Evolutionary conservation across 2,888 invertebrate species (phyloP), one percentile per base, ranked within the genome.

Genomic region (Fragum fragum): DNA sequence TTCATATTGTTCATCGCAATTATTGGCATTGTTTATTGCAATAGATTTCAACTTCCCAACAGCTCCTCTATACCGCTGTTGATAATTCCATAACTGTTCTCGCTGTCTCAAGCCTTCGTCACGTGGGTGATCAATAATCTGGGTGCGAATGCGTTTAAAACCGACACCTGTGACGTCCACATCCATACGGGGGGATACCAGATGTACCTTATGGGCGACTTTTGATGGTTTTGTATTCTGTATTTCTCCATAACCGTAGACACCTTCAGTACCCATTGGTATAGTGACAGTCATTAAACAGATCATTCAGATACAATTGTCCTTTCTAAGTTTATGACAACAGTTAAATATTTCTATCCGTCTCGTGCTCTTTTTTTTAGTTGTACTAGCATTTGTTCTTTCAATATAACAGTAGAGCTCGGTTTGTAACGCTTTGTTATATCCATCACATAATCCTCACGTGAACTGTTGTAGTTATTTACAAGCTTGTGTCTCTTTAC

Each of bases 51-150:
- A 29, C 36, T 78, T 80, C 66, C 84, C 84, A 1, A 80, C 70
- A 0, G 76, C 86, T 0, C 86, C 86, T 14, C 86, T 63, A 42
- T 81, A 86, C 18, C 69, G 75, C 21, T 86, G 86, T 53, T 86
- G 86, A 42, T 83, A 86, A 28, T 83, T 86, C 86, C 86, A 86
- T 9, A 86, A 73, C 42, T 86, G 83, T 55, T 86, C 86, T 0
- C 86, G 76, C 5, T 86, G 86, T 77, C 74, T 86, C 29, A 81
- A 42, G 6, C 86, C 86, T 6, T 86, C 86, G 57, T 86, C 86
- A 63, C 83, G 81, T 61, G 86, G 86, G 52, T 86, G 81, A 69
- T 86, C 86, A 32, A 86, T 86, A 5, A 86, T 55, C 18, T 83
- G 83, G 55, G 86, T 83, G 68, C 86, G 83, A 57, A 86, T 66